These are phyloP conservation scores for Chaetodon trifasciatus DNA, from an alignment of 2,797 vertebrate genomes.

Conservation along the genomic window DNA sequence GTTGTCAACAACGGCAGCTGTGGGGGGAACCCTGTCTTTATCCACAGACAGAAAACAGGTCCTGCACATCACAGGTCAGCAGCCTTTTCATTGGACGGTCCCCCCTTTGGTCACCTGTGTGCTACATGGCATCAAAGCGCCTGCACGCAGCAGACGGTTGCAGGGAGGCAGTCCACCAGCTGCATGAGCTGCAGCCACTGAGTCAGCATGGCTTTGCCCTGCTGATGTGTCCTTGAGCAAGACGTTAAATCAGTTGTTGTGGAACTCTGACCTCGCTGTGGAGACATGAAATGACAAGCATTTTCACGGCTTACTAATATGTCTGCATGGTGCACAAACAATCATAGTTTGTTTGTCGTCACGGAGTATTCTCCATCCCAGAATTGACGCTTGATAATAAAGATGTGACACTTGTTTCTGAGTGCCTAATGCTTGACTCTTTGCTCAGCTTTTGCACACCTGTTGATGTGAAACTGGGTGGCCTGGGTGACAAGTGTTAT, in stretches of 20 bases:
- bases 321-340: neutral
- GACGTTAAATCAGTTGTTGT: slow-evolving; percentile 39
- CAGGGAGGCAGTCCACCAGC: neutral
- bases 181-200: slow-evolving; percentile 22
- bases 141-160: neutral
- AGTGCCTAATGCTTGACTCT: neutral
- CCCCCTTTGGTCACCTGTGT: neutral
- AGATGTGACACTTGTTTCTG: neutral
- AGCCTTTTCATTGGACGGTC: neutral
- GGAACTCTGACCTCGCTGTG: slow-evolving; percentile 7
- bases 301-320: neutral
- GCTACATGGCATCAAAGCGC: slow-evolving; percentile 11
- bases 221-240: slow-evolving; percentile 61
- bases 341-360: neutral
- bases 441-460: slow-evolving; percentile 22
- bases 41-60: neutral
- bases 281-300: slow-evolving; percentile 24
- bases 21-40: neutral
- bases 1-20: slow-evolving; percentile 8
- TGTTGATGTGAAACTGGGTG: slow-evolving; percentile 60
- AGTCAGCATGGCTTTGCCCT: slow-evolving; percentile 41
- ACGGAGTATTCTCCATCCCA: neutral
- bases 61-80: slow-evolving; percentile 17
- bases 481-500: slow-evolving; percentile 32
- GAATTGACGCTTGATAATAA: neutral